phyloP scores from a whole-genome alignment of 2,113 vertebrate species.

The Sinocyclocheilus anophthalmus region DNA sequence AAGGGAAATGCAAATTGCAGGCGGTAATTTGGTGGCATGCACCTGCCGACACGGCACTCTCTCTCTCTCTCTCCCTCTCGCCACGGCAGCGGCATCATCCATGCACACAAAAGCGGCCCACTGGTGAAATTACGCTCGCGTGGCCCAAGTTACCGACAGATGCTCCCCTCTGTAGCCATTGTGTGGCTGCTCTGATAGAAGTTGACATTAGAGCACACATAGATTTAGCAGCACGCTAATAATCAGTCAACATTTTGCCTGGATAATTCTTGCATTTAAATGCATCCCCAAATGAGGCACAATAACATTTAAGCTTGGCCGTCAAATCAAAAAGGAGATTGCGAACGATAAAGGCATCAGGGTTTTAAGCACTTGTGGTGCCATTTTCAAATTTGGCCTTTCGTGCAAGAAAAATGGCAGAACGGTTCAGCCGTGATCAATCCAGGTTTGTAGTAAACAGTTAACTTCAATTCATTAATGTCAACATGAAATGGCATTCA shows the following conservation, averaged over 20 bases:
- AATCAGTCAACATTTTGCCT: constrained; percentile 85
- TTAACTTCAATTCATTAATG: neutral
- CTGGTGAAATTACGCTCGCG: constrained; percentile 87
- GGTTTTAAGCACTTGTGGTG: neutral
- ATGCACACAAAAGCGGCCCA: constrained; percentile 85
- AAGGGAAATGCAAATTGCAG: constrained; percentile 97
- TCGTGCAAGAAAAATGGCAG: neutral
- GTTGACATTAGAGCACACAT: constrained; percentile 77
- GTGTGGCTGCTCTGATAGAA: constrained; percentile 82
- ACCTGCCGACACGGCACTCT: constrained; percentile 93
- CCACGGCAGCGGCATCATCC: constrained; percentile 75
- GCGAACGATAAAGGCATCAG: neutral
- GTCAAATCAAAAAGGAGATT: constrained; percentile 28
- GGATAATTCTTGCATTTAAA: constrained; percentile 65
- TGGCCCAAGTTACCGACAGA: constrained; percentile 86
- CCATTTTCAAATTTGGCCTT: constrained; percentile 36
- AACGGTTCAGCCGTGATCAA: neutral
- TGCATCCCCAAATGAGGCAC: constrained; percentile 31
- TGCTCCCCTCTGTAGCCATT: constrained; percentile 84
- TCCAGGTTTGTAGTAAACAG: neutral
- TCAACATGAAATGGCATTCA: neutral
- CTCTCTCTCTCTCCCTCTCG: constrained; percentile 74
- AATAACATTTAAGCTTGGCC: constrained; percentile 13
- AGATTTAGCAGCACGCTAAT: constrained; percentile 76
- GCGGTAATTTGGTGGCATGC: constrained; percentile 99